Base-by-base conservation (phyloP, 92 coral and sea anemone species). In the Epizoanthus rinbou region DNA sequence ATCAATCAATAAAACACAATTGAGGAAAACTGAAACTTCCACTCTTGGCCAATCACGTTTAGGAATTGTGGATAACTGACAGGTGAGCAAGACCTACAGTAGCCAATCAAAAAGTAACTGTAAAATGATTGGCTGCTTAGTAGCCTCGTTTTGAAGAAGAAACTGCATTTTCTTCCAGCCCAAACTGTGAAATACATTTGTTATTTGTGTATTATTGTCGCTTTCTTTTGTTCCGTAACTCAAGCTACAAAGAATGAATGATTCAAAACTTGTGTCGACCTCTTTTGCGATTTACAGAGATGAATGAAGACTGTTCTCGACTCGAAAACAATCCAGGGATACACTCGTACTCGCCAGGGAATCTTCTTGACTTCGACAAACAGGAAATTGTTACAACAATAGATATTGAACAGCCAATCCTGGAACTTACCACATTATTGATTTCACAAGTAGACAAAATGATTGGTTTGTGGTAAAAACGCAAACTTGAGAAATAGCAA, bases 1-100 rank as follows among this genome's bases (percentile, higher is more conserved):
- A 74, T 74, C 80, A 74, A 23, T 35, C 37, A 17, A 35, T 28
- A 28, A 43, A 17, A 82, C 52, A 72, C 85, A 87, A 88, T 75
- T 47, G 82, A 72, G 66, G 69, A 1, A 45, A 70, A 80, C 66
- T 0, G 19, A 45, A 72, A n/a, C 19, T 74, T 50, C 56, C 68
- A 58, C 3, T 45, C 21, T 24, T 73, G 73, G 59, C 95, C 95
- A 91, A 91, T 91, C 92, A 89, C 28, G 63, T 63, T 63, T 66
- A 73, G 1, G 39, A 15, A 59, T 69, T 73, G 11, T 16, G 14
- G 58, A 37, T 91, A 91, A 91, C 84, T 89, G 95, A 86, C 92
- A 89, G 63, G 54, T 63, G 53, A 23, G 16, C 11, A 24, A 22
- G 28, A 69, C 28, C 31, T 15, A 13, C 56, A 37, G 24, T 28